These are phyloP conservation scores for Portevinia maculata DNA, from an alignment of 2,888 invertebrate species.

Conservation along the genomic window DNA sequence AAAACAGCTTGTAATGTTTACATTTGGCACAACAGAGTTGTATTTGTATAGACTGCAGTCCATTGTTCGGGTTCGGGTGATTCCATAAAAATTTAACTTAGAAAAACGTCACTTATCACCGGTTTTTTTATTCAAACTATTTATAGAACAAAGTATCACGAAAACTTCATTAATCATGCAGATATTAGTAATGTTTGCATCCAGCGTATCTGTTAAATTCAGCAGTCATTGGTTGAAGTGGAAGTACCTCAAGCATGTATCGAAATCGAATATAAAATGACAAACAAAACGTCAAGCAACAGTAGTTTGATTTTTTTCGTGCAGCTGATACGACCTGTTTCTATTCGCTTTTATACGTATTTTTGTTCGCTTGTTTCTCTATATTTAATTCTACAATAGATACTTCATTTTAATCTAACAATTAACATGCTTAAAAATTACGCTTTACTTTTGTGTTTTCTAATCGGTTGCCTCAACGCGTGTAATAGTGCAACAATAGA, in stretches of 20 bases:
- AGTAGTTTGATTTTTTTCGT: conserved; percentile 64
- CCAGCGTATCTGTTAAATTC: neutral
- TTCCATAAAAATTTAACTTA: neutral
- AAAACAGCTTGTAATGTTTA: conserved; percentile 29
- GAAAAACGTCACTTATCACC: neutral
- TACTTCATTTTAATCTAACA: conserved; percentile 20
- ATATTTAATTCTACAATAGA: conserved; percentile 25
- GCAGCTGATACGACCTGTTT: conserved; percentile 27
- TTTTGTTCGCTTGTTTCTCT: neutral
- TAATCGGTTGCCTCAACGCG: conserved; percentile 21
- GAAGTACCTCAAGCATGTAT: neutral
- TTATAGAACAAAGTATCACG: neutral
- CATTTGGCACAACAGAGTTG: too few relatives aligned
- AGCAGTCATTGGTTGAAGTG: conserved; percentile 1
- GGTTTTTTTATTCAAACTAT: conserved; percentile 9
- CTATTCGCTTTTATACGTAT: too few relatives aligned
- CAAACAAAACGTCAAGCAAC: conserved; percentile 60
- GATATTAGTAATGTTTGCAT: neutral
- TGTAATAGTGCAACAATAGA: conserved; percentile 21
- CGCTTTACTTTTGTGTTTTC: conserved; percentile 27
- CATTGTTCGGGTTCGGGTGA: too few relatives aligned
- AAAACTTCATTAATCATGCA: neutral
- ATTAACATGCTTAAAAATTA: conserved; percentile 7
- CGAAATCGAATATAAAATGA: conserved; percentile 57
- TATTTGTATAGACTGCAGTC: too few relatives aligned